Conservation (phyloP, 2,888 invertebrate genomes). For the Apeira syringaria region DNA sequence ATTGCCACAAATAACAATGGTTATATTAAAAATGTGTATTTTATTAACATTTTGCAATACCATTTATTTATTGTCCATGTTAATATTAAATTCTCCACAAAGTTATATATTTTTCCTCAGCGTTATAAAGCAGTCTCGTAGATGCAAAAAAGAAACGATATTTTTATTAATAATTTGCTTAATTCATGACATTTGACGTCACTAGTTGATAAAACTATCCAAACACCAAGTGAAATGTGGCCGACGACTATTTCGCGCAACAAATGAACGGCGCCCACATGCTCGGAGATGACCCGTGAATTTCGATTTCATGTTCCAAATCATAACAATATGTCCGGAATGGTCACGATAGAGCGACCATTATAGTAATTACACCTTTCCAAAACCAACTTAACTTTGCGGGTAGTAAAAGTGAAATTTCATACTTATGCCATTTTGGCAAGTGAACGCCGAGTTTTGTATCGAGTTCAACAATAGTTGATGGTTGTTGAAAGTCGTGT, state of each 20-base stretch:
- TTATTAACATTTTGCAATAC: too few relatives aligned
- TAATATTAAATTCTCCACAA: too few relatives aligned
- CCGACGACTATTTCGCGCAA: slow-evolving; percentile 61
- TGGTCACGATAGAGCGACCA: slow-evolving; percentile 70
- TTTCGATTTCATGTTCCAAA: slow-evolving; percentile 76
- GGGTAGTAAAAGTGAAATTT: slow-evolving; percentile 34
- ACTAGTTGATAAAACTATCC: slow-evolving; percentile 41
- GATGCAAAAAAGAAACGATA: too few relatives aligned
- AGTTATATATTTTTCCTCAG: too few relatives aligned
- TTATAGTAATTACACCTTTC: slow-evolving; percentile 71
- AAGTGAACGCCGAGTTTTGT: slow-evolving; percentile 44
- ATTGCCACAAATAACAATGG: too few relatives aligned
- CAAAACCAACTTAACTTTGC: slow-evolving; percentile 47
- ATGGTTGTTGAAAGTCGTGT: slow-evolving; percentile 59
- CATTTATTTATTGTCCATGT: too few relatives aligned
- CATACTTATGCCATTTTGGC: slow-evolving; percentile 34
- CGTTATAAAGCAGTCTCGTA: too few relatives aligned
- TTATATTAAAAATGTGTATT: too few relatives aligned
- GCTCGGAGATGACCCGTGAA: slow-evolving; percentile 65
- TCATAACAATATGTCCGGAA: slow-evolving; percentile 71
- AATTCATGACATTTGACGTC: slow-evolving; percentile 38
- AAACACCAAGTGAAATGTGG: slow-evolving; percentile 63
- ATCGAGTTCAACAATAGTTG: slow-evolving; percentile 68
- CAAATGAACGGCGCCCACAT: slow-evolving; percentile 48
- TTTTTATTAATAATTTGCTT: too few relatives aligned